Evolutionary conservation across 2,113 vertebrate genomes (phyloP).

Genomic region (Oryzias celebensis): DNA sequence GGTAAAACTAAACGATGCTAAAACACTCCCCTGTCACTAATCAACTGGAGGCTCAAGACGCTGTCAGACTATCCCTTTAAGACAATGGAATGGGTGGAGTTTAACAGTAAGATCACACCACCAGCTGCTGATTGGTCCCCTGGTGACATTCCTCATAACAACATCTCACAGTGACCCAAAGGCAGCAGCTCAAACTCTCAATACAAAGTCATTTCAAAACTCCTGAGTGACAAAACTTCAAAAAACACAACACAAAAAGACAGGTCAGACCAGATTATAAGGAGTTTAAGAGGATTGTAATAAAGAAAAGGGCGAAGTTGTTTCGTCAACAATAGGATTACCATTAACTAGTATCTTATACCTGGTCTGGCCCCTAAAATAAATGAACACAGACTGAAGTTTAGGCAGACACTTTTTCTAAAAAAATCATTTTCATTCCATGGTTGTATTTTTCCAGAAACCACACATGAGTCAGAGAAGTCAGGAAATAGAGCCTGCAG

Average conservation of each 20-base stretch:
- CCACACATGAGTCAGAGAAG: not conserved
- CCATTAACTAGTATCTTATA: not conserved
- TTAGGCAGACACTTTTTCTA: not conserved
- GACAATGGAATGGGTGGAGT: slow-evolving; percentile 67
- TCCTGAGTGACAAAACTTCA: slow-evolving; percentile 3
- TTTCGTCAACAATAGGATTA: not conserved
- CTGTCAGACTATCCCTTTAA: slow-evolving; percentile 61
- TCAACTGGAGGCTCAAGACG: slow-evolving; percentile 14
- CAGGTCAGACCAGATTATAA: not conserved
- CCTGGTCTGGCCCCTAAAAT: not conserved
- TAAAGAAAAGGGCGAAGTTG: not conserved
- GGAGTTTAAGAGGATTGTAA: not conserved
- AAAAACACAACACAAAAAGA: not conserved
- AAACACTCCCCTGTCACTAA: not conserved
- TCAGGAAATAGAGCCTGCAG: slow-evolving; percentile 17
- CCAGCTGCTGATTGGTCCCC: slow-evolving; percentile 59
- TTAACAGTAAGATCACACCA: slow-evolving; percentile 58
- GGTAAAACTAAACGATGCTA: not conserved
- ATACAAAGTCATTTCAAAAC: slow-evolving; percentile 19
- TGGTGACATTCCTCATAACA: slow-evolving; percentile 37
- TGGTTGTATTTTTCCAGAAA: not conserved
- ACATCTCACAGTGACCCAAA: slow-evolving; percentile 34
- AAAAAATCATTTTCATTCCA: not conserved
- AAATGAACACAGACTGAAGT: not conserved
- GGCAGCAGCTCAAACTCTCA: slow-evolving; percentile 8